Evolutionary conservation across 2,888 invertebrate species (phyloP).

Genomic region (Apantesis nais): DNA sequence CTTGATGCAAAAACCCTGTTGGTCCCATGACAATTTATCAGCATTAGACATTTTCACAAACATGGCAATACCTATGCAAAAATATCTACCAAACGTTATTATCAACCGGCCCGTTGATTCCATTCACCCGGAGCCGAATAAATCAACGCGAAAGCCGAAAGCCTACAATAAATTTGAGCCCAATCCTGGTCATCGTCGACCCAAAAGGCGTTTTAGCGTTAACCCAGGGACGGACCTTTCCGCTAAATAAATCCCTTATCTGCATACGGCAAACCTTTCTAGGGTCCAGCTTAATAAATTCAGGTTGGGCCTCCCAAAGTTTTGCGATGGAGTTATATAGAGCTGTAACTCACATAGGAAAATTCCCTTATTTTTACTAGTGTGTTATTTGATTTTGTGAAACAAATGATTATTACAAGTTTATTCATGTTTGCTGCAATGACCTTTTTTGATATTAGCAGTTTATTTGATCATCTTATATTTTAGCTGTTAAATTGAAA

Average conservation of each 20-base stretch:
- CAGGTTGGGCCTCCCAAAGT: constrained; percentile 82
- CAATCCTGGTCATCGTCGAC: constrained; percentile 84
- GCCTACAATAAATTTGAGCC: constrained; percentile 82
- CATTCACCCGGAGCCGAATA: constrained; percentile 74
- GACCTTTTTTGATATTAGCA: no score
- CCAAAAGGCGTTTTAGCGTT: constrained; percentile 80
- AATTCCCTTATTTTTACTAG: background rate
- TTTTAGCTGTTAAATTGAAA: no score
- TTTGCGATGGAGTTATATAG: constrained; percentile 62
- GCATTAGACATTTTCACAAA: constrained; percentile 45
- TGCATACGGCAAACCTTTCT: constrained; percentile 86
- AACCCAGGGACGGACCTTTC: constrained; percentile 85
- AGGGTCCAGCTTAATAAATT: constrained; percentile 86
- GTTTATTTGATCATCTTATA: no score
- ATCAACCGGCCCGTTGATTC: constrained; percentile 69
- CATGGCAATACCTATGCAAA: constrained; percentile 47
- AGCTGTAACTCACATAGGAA: constrained; percentile 51
- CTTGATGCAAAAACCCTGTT: constrained; percentile 13
- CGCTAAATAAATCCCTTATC: constrained; percentile 86
- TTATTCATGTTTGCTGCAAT: background rate
- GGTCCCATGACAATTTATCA: constrained; percentile 41
- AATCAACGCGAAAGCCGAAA: constrained; percentile 80
- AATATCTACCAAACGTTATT: constrained; percentile 61
- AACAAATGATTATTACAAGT: background rate
- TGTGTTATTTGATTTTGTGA: background rate